Evolutionary conservation across 2,113 vertebrate genomes (phyloP), one percentile per base, ranked within the genome.

Genomic region (Manacus vitellinus): DNA sequence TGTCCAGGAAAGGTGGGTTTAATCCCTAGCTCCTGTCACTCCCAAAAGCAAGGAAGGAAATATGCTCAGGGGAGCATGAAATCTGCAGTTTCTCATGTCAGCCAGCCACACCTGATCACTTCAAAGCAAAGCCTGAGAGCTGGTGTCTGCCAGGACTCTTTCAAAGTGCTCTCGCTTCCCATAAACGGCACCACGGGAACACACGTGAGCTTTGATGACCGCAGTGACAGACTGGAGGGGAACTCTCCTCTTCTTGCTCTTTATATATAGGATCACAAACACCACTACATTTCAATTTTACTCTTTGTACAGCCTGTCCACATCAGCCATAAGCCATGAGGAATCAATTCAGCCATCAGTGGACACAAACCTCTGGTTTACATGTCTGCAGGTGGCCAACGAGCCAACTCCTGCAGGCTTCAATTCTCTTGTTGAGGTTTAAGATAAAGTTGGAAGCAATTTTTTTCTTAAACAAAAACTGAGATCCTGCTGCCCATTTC

Each of bases 31-130:
- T 87, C 58, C 28, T 84, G 55, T 75, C 72, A 28, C 33, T 68
- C 95, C 86, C 92, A 95, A 96, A 88, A 89, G 54, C 76, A 44
- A 68, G 77, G 58, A 87, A 92, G 96, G 92, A 97, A 97, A 92
- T n/a, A 91, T 1, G 92, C 97, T 97, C 91, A 70, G 63, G 73
- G 51, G 70, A 97, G 96, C 95, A 95, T 95, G 94, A 97, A 95
- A 94, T 94, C 86, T 94, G 67, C 52, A 49, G 52, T 35, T 87
- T 78, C 66, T 87, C 80, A 18, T 39, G 89, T 66, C 95, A 97
- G 75, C 79, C 94, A 97, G 46, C 51, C 72, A 39, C 83, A 93
- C 95, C 92, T 89, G 91, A 86, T 68, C 72, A 47, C 54, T 92
- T 82, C 90, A 91, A 91, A 93, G 86, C 70, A 67, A 67, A 94